A percentile compares a stretch with the other conserved stretches of the same genome.
These are phyloP conservation scores for Cyaniris semiargus DNA, from an alignment of 2,888 invertebrate species.

Conservation along the genomic window DNA sequence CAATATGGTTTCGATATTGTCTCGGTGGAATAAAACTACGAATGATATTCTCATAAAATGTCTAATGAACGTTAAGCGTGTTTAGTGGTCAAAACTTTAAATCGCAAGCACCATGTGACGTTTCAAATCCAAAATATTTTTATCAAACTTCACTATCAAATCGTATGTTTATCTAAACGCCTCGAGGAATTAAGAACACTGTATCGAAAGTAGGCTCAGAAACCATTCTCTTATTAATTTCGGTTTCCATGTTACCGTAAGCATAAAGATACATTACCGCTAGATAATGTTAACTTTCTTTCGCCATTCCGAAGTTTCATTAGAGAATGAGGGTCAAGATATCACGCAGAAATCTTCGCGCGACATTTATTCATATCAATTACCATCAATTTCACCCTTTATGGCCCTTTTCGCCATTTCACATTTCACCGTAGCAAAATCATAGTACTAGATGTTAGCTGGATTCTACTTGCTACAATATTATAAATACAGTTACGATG, in stretches of 20 bases:
- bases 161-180: background rate
- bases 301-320: conserved; percentile 21
- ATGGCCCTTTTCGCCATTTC: conserved; percentile 1
- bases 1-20: too few relatives aligned
- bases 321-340: conserved; percentile 20
- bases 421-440: background rate
- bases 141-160: too few relatives aligned
- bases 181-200: background rate
- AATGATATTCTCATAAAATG: too few relatives aligned
- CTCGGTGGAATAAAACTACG: too few relatives aligned
- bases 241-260: conserved; percentile 20
- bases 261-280: conserved; percentile 21
- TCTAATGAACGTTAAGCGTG: too few relatives aligned
- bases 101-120: too few relatives aligned
- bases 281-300: conserved; percentile 26
- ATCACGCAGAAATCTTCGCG: conserved; percentile 27
- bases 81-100: too few relatives aligned
- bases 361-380: conserved; percentile 28
- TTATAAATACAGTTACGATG: background rate
- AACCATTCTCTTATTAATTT: conserved; percentile 9
- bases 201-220: conserved; percentile 4
- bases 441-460: background rate
- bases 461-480: background rate
- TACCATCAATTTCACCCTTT: conserved; percentile 23
- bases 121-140: too few relatives aligned